phyloP scores from a whole-genome alignment of 1,140 invertebrate genomes.

The Drosophila bocki region DNA sequence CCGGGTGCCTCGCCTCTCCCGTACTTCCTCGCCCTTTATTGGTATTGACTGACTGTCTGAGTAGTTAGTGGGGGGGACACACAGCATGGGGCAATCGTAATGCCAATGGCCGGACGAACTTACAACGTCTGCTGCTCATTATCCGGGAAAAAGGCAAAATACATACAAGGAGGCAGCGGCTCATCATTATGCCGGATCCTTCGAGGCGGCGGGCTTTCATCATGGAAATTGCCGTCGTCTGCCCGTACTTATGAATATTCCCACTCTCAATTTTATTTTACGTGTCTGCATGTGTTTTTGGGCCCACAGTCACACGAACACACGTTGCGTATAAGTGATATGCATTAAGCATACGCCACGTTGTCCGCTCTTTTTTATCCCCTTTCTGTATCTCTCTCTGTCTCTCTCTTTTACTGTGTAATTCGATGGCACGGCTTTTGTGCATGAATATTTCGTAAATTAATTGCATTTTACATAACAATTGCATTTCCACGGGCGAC shows the following conservation, averaged over 20 bases:
- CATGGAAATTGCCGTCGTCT: slow-evolving; percentile 34
- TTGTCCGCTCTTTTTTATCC: background rate
- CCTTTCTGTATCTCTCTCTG: background rate
- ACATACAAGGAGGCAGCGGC: slow-evolving; percentile 3
- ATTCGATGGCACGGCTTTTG: slow-evolving; percentile 38
- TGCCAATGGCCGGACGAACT: slow-evolving; percentile 41
- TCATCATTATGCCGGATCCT: slow-evolving; percentile 21
- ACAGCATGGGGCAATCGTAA: slow-evolving; percentile 19
- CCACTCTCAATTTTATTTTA: slow-evolving; percentile 14
- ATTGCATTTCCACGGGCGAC: slow-evolving; percentile 50
- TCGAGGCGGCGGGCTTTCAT: slow-evolving; percentile 31
- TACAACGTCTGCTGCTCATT: slow-evolving; percentile 45
- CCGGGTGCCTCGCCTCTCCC: background rate
- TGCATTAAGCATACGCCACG: slow-evolving; percentile 49
- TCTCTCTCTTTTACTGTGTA: slow-evolving; percentile 1
- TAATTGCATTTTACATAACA: slow-evolving; percentile 71
- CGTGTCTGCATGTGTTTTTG: slow-evolving; percentile 23
- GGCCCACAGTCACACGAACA: slow-evolving; percentile 9
- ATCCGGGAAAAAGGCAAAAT: slow-evolving; percentile 26
- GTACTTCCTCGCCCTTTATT: slow-evolving; percentile 25
- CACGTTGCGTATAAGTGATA: slow-evolving; percentile 52
- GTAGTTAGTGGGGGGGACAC: slow-evolving; percentile 20
- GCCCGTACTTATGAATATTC: slow-evolving; percentile 40
- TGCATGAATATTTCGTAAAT: slow-evolving; percentile 70
- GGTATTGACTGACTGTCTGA: slow-evolving; percentile 76